Evolutionary conservation across 2,797 vertebrate species (phyloP).

Genomic region (Arvicola amphibius): DNA sequence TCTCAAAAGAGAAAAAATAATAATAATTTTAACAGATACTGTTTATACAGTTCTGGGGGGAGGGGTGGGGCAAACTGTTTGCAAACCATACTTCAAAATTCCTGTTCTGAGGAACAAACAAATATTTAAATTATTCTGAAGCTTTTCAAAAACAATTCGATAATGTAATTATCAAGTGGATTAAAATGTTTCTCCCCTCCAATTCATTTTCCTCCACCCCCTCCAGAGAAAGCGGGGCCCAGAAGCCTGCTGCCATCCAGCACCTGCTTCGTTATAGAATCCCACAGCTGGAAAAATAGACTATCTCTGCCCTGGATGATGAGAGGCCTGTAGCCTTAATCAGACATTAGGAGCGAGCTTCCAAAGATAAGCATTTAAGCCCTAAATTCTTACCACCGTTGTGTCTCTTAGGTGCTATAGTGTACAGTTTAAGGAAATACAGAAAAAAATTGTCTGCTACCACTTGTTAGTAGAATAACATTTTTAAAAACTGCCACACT

Average conservation of each 20-base stretch:
- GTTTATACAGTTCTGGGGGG: neutral
- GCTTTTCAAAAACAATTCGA: neutral
- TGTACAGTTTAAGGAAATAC: neutral
- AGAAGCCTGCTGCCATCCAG: neutral
- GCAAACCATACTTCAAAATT: constrained; percentile 2
- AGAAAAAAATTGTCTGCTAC: neutral
- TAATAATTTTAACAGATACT: neutral
- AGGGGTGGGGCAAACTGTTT: neutral
- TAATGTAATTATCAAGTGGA: neutral
- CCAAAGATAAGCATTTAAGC: neutral
- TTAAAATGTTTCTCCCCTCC: neutral
- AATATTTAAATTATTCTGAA: neutral
- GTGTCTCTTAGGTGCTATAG: neutral
- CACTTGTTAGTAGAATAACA: neutral
- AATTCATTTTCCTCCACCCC: neutral
- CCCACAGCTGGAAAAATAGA: neutral
- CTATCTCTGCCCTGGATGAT: neutral
- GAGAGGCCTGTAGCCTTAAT: neutral
- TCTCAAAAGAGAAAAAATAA: neutral
- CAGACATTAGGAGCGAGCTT: neutral
- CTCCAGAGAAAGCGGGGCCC: neutral
- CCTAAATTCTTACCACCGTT: neutral
- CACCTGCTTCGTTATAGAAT: neutral
- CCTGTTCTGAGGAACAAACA: neutral
- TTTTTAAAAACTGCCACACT: neutral